A percentile compares a stretch with the other conserved stretches of the same genome.
Evolutionary conservation across 2,113 vertebrate genomes (phyloP).

Genomic region (Petrocephalus zakoni): DNA sequence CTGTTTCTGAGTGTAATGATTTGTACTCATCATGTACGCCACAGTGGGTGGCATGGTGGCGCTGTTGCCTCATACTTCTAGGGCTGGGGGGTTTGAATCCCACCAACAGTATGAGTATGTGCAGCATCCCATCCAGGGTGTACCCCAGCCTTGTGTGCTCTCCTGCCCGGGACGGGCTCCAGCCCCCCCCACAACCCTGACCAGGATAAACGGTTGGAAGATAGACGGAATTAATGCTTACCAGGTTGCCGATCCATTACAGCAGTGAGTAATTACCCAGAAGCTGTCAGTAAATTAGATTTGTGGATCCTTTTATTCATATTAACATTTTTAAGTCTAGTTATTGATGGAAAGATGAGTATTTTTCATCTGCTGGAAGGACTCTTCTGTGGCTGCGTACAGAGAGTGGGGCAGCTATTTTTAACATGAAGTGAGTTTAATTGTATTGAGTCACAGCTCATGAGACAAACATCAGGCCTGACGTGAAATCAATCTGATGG

Average conservation of each 20-base stretch:
- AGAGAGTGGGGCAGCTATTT: background rate
- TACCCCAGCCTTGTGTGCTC: background rate
- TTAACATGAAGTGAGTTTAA: background rate
- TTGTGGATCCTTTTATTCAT: background rate
- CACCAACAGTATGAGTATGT: background rate
- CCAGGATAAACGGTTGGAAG: background rate
- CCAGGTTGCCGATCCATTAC: background rate
- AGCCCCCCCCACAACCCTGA: background rate
- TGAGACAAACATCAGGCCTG: background rate
- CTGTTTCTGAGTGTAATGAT: background rate
- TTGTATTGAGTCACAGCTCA: background rate
- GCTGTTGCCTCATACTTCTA: background rate
- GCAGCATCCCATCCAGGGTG: background rate
- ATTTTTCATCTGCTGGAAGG: background rate
- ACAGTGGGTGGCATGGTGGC: background rate
- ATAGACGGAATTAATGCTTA: background rate
- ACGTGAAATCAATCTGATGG: background rate
- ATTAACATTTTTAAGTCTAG: background rate
- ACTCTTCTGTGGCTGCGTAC: background rate
- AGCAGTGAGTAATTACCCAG: background rate
- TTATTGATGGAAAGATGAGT: background rate
- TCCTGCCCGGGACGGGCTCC: background rate
- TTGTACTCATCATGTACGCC: background rate
- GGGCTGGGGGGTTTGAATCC: background rate
- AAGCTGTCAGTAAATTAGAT: background rate